A percentile compares a stretch with the other conserved stretches of the same genome.
Conservation (phyloP, 1,140 invertebrate species). For the Riptortus pedestris region DNA sequence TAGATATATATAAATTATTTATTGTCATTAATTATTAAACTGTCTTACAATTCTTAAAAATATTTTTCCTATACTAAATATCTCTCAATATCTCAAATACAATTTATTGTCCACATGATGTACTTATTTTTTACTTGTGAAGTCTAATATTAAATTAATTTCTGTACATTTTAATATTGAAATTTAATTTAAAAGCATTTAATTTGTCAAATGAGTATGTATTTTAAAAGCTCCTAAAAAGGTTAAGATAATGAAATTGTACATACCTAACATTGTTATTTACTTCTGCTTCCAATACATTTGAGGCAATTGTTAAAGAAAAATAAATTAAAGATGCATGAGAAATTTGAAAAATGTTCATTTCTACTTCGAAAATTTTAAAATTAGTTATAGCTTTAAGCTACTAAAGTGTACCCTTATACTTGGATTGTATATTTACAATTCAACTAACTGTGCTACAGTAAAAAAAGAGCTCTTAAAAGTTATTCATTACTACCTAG, state of each 20-base stretch:
- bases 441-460: no score
- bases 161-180: not conserved
- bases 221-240: not conserved
- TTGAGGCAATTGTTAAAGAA: not conserved
- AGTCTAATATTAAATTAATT: not conserved
- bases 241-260: not conserved
- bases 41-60: slow-evolving; percentile 9
- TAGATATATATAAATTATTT: slow-evolving; percentile 23
- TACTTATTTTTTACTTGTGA: not conserved
- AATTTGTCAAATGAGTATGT: not conserved
- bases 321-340: not conserved
- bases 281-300: not conserved
- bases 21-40: slow-evolving; percentile 13
- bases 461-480: no score
- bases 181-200: not conserved
- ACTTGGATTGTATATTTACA: slow-evolving; percentile 1
- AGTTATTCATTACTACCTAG: not conserved
- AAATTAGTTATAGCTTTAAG: not conserved
- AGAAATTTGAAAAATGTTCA: not conserved
- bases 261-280: slow-evolving; percentile 24
- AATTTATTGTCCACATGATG: not conserved
- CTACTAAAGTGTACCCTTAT: slow-evolving; percentile 3
- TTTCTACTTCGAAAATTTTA: not conserved
- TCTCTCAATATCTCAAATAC: not conserved
- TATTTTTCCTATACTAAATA: slow-evolving; percentile 12